These are phyloP conservation scores for Rhinoderma darwinii DNA, from an alignment of 2,113 vertebrate species.

Conservation along the genomic window DNA sequence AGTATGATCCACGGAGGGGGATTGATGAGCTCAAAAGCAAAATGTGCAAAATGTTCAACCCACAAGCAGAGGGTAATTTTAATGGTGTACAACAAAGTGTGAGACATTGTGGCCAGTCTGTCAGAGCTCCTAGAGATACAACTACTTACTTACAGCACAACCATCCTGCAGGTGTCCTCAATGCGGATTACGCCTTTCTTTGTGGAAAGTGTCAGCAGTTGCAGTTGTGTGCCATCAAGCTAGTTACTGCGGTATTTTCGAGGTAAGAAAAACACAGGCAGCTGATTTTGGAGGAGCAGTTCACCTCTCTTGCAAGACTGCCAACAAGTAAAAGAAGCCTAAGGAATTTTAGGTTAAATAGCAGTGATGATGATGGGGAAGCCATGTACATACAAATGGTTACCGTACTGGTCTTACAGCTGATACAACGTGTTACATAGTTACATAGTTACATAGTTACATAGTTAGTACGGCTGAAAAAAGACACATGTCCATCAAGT, in stretches of 20 bases:
- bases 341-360: constrained; percentile 97
- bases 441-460: no score
- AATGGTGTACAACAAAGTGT: constrained; percentile 98
- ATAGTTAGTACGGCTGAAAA: no score
- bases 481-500: no score
- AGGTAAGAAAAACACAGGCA: constrained; percentile 98
- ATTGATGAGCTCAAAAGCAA: constrained; percentile 93
- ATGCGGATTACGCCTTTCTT: constrained; percentile 99
- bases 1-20: constrained; percentile 94
- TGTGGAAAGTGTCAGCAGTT: constrained; percentile 98
- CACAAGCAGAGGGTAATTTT: constrained; percentile 96
- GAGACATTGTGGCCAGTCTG: constrained; percentile 95
- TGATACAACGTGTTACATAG: constrained; percentile 97
- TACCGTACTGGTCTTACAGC: constrained; percentile 93
- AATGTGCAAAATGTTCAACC: constrained; percentile 95
- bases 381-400: constrained; percentile 99
- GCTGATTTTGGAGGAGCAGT: constrained; percentile 97
- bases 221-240: constrained; percentile 96
- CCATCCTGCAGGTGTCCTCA: constrained; percentile 97
- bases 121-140: constrained; percentile 96
- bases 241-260: constrained; percentile 94
- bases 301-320: constrained; percentile 94
- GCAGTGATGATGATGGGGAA: constrained; percentile 94
- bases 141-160: constrained; percentile 96
- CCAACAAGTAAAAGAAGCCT: constrained; percentile 98